Percentiles rank a stretch among this genome's conserved stretches.
These are phyloP conservation scores for Oligia fasciuncula DNA, from an alignment of 2,888 invertebrate species.

Conservation along the genomic window DNA sequence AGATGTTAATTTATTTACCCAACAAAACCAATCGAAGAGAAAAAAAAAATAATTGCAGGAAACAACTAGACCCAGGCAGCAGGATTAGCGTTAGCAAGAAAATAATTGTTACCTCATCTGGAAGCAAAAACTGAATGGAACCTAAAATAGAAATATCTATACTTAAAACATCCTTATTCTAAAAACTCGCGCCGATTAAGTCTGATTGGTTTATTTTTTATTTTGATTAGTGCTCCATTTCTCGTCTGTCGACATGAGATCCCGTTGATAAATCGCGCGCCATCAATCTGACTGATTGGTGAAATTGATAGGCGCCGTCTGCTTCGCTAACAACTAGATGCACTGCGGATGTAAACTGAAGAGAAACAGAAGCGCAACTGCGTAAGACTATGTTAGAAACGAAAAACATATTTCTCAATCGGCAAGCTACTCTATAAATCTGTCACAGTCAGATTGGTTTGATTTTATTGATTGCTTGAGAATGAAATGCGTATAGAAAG, in stretches of 20 bases:
- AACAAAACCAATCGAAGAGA: neutral
- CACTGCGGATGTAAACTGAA: constrained; percentile 42
- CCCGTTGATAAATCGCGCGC: constrained; percentile 76
- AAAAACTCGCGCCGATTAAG: constrained; percentile 60
- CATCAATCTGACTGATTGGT: constrained; percentile 84
- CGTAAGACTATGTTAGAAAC: neutral
- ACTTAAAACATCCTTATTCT: constrained; percentile 22
- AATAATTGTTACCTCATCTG: neutral
- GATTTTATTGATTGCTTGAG: constrained; percentile 21
- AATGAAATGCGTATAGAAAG: constrained; percentile 9
- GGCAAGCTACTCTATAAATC: constrained; percentile 24
- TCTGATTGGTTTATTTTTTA: constrained; percentile 62
- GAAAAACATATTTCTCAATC: constrained; percentile 10
- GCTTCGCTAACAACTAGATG: constrained; percentile 69
- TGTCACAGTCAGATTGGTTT: constrained; percentile 12
- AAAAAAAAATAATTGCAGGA: neutral
- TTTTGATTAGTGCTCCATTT: constrained; percentile 72
- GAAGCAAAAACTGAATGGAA: neutral
- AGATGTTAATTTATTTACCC: neutral
- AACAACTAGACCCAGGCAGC: neutral
- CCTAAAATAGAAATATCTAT: neutral
- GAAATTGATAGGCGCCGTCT: constrained; percentile 87
- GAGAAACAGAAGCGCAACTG: constrained; percentile 38
- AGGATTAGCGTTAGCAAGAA: neutral
- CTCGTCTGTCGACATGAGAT: constrained; percentile 65